Base-by-base conservation (phyloP, 2,888 invertebrate genomes). In the Diarsia rubi region DNA sequence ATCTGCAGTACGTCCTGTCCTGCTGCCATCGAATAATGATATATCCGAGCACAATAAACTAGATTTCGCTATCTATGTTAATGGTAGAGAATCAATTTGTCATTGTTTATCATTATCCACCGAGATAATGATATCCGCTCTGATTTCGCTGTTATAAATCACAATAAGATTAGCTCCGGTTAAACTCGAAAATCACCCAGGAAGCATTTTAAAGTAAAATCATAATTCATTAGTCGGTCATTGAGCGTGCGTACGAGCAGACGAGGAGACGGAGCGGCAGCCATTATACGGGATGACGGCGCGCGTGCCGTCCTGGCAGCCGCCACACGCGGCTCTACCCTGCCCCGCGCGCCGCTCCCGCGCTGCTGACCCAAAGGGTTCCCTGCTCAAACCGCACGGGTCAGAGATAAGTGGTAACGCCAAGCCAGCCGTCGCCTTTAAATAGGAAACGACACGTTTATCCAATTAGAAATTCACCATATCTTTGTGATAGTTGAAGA, bases 381-480 rank as follows among this genome's bases (percentile, higher is more conserved):
- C 85, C 75, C 78, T 84, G 78, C 82, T 79, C 87, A 89, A 88
- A 89, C 89, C 88, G 86, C 86, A 86, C 88, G 89, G 95, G 86
- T 95, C 96, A 91, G 87, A 75, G 85, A 90, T 87, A 89, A 92
- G 88, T 95, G 95, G 96, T 92, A 93, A 92, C 91, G 91, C 92
- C 91, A 93, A 91, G 92, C 92, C 90, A 92, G 95, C 93, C 94
- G 95, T 94, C 95, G 95, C 94, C 95, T 96, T 95, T 96, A 96
- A 96, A 96, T 96, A 96, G 96, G 96, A 96, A 96, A 95, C 95
- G 96, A 96, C 96, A 96, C 96, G 96, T 96, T 96, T 96, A 96
- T 96, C 96, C 96, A 96, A 96, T 96, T 96, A 96, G 96, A 96
- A 96, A 96, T 96, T 96, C 96, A 96, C 96, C 96, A 96, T 96